A percentile compares a stretch with the other conserved stretches of the same genome.
These are phyloP conservation scores for Gopherus flavomarginatus DNA, from an alignment of 2,113 vertebrate species.

Conservation along the genomic window DNA sequence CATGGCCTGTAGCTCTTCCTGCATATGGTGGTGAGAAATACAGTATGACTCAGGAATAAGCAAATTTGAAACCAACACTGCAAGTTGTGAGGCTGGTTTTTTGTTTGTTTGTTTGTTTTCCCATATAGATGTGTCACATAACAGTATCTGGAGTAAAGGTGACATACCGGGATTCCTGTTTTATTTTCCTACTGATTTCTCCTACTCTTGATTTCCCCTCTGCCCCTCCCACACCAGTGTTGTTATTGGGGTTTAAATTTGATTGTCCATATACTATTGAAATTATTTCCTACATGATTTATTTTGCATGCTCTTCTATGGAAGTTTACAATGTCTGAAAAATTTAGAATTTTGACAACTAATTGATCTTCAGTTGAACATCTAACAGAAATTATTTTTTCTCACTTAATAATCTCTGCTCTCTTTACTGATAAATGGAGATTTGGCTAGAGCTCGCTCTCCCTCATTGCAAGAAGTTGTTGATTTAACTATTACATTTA, in stretches of 20 bases:
- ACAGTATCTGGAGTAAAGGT: background rate
- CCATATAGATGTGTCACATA: background rate
- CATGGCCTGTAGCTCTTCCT: background rate
- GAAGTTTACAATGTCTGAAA: background rate
- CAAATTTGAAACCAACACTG: background rate
- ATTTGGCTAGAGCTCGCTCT: background rate
- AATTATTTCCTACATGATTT: background rate
- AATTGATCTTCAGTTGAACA: background rate
- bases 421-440: background rate
- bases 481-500: background rate
- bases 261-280: background rate
- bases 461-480: background rate
- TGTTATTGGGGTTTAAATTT: background rate
- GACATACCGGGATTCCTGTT: conserved; percentile 37
- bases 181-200: background rate
- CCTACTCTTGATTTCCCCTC: background rate
- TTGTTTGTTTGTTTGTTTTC: background rate
- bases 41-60: background rate
- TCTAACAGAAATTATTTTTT: background rate
- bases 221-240: background rate
- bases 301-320: background rate
- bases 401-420: background rate
- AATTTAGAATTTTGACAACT: background rate
- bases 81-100: background rate
- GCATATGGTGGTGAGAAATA: background rate